A percentile compares a stretch with the other conserved stretches of the same genome.
phyloP scores from a whole-genome alignment of 1,140 invertebrate genomes.

The Diuraphis noxia region DNA sequence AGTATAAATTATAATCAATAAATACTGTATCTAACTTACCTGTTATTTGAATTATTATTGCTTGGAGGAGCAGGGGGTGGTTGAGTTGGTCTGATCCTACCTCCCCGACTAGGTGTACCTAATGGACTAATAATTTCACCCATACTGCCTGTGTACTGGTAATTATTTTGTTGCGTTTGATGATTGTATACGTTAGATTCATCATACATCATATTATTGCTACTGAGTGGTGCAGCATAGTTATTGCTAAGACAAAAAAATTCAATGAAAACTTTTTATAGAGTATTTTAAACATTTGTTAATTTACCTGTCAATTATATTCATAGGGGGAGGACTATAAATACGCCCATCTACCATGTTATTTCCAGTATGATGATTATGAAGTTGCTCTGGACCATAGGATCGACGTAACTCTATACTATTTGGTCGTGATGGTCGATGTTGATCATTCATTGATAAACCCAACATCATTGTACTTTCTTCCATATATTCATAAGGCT shows the following conservation, averaged over 20 bases:
- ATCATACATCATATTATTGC: constrained; percentile 58
- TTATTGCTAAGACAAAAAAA: constrained; percentile 20
- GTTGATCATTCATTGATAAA: constrained; percentile 62
- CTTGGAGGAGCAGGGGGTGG: constrained; percentile 84
- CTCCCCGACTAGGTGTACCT: constrained; percentile 64
- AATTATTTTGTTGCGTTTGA: constrained; percentile 50
- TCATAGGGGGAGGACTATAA: constrained; percentile 51
- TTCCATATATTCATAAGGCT: constrained; percentile 53
- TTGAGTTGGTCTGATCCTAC: constrained; percentile 72
- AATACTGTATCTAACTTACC: constrained; percentile 53
- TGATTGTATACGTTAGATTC: constrained; percentile 60
- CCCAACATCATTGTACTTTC: constrained; percentile 58
- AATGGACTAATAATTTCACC: constrained; percentile 56
- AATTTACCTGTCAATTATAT: constrained; percentile 45
- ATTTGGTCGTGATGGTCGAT: constrained; percentile 71
- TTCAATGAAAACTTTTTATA: neutral
- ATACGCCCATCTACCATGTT: constrained; percentile 49
- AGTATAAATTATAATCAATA: neutral
- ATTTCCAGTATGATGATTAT: constrained; percentile 50
- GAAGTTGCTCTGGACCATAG: constrained; percentile 61
- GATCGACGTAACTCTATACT: constrained; percentile 74
- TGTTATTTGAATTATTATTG: constrained; percentile 65
- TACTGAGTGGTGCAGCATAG: constrained; percentile 47
- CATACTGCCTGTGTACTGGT: constrained; percentile 52
- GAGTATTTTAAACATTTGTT: neutral